Percentiles rank a stretch among this genome's conserved stretches.
These are phyloP conservation scores for Muscicapa adusta DNA, from an alignment of 2,113 vertebrate species.

Conservation along the genomic window DNA sequence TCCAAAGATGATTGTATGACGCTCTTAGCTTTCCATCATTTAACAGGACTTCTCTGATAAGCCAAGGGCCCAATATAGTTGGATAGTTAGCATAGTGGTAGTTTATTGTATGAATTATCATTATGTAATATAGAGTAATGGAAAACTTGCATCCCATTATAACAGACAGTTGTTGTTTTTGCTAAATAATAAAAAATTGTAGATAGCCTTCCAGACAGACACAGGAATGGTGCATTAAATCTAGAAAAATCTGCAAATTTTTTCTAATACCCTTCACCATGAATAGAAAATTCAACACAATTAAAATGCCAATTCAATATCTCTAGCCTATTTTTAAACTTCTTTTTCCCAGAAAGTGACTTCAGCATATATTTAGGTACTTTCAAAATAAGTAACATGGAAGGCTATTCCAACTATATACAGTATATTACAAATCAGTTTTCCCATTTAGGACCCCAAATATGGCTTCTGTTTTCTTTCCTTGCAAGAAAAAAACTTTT, in stretches of 20 bases:
- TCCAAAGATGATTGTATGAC: neutral
- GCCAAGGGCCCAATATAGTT: neutral
- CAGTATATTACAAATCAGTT: neutral
- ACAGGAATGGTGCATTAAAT: neutral
- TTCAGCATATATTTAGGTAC: neutral
- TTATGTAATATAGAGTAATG: neutral
- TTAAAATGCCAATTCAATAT: neutral
- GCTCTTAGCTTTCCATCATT: neutral
- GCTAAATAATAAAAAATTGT: neutral
- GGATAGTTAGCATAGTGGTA: neutral
- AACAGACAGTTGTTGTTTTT: neutral
- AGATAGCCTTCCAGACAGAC: neutral
- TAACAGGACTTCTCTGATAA: neutral
- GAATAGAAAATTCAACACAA: neutral
- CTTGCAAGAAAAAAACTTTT: neutral
- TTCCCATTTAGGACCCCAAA: neutral
- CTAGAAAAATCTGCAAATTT: neutral
- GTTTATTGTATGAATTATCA: neutral
- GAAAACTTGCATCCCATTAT: neutral
- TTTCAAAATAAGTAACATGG: neutral
- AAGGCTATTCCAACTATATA: neutral
- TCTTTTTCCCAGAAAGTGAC: neutral
- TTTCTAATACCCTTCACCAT: neutral
- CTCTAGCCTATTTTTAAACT: neutral
- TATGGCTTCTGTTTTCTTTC: neutral